These are phyloP conservation scores for Grammomys dolichurus DNA, from an alignment of 2,113 vertebrate genomes.

Conservation along the genomic window DNA sequence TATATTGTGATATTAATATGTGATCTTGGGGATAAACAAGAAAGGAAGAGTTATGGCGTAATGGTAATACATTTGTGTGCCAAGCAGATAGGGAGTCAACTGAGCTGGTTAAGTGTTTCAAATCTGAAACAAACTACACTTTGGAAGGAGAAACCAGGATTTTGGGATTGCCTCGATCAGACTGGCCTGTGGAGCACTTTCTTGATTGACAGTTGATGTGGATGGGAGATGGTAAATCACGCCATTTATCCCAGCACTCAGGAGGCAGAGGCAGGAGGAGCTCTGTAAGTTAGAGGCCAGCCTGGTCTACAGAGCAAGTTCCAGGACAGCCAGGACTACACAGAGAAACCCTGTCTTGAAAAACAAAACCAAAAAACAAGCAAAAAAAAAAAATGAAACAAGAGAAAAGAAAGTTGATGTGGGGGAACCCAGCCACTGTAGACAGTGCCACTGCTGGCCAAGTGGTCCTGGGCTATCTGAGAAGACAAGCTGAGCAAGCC, in stretches of 20 bases:
- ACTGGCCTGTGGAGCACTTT: background rate
- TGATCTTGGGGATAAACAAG: background rate
- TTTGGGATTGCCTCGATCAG: background rate
- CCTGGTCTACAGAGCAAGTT: background rate
- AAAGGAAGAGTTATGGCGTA: background rate
- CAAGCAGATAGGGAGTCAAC: background rate
- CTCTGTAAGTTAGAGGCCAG: background rate
- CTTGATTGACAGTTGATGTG: background rate
- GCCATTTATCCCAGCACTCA: background rate
- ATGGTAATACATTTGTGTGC: background rate
- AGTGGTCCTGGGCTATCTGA: background rate
- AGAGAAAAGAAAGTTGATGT: background rate
- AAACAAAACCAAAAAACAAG: background rate
- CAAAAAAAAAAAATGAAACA: background rate
- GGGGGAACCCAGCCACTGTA: background rate
- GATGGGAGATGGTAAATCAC: background rate
- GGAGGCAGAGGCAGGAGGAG: background rate
- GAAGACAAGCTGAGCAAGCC: background rate
- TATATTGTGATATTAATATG: background rate
- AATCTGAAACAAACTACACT: background rate
- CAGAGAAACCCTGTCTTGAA: background rate
- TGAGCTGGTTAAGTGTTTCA: background rate
- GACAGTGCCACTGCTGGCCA: background rate
- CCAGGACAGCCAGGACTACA: background rate
- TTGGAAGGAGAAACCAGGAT: background rate